Percentiles rank a stretch among this genome's conserved stretches.
Conservation (phyloP, 1,140 invertebrate genomes). For the Neoseiulus cucumeris region DNA sequence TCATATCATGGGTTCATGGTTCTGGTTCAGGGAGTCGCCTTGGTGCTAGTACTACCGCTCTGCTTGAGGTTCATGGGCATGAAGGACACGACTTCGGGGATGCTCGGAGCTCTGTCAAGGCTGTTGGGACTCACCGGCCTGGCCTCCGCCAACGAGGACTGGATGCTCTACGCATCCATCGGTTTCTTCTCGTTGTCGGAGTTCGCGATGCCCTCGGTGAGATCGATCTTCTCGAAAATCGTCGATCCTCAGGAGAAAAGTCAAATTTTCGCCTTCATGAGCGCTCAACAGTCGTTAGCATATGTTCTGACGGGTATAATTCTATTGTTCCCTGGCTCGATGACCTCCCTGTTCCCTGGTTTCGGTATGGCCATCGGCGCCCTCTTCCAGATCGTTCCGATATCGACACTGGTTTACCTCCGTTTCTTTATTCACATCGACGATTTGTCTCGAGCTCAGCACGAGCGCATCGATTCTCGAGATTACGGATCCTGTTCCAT, state of each 20-base stretch:
- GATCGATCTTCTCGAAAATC: conserved; percentile 30
- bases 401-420: background rate
- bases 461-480: too few species aligned
- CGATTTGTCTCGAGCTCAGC: too few species aligned
- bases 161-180: conserved; percentile 3
- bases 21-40: conserved; percentile 24
- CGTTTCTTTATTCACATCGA: background rate
- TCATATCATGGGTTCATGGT: conserved; percentile 28
- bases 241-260: conserved; percentile 30
- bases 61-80: conserved; percentile 17
- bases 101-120: conserved; percentile 28
- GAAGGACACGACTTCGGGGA: conserved; percentile 24
- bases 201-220: conserved; percentile 29
- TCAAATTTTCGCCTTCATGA: conserved; percentile 29
- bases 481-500: too few species aligned
- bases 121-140: conserved; percentile 24
- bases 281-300: background rate
- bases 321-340: background rate
- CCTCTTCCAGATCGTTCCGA: background rate
- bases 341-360: background rate
- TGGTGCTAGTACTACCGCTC: conserved; percentile 26
- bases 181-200: conserved; percentile 27
- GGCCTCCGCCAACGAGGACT: conserved; percentile 23
- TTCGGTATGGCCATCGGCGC: background rate
- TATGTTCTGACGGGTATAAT: background rate